phyloP scores from a whole-genome alignment of 1,140 invertebrate species.

The Camponotus floridanus region DNA sequence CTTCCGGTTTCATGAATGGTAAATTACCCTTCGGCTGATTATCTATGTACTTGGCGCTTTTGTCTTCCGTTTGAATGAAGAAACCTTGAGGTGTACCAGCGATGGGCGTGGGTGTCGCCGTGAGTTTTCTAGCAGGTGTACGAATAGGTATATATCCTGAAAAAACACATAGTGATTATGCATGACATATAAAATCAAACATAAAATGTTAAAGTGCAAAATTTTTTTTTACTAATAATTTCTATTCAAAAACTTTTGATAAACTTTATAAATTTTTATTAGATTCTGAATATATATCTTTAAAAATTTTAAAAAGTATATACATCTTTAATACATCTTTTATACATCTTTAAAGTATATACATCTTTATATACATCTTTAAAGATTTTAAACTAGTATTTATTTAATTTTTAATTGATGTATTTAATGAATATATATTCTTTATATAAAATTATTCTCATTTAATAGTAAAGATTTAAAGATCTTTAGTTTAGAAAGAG shows the following conservation, averaged over 20 bases:
- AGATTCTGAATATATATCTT: background rate
- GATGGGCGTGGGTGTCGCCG: conserved; percentile 99
- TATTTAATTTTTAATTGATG: too few species aligned
- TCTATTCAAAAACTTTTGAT: background rate
- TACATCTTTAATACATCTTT: too few species aligned
- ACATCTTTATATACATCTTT: too few species aligned
- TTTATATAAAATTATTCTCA: too few species aligned
- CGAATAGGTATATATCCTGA: conserved; percentile 97
- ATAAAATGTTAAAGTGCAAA: conserved; percentile 18
- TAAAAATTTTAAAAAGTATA: background rate
- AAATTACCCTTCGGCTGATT: conserved; percentile 99
- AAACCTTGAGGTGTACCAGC: conserved; percentile 97
- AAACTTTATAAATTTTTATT: too few species aligned
- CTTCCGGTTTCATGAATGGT: conserved; percentile 99
- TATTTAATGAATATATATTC: too few species aligned
- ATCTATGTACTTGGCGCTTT: conserved; percentile 95
- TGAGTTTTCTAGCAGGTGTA: conserved; percentile 98
- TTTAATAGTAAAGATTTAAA: too few species aligned
- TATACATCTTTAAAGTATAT: too few species aligned
- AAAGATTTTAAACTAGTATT: background rate
- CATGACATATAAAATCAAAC: background rate
- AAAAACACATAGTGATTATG: conserved; percentile 17
- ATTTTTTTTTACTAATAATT: conserved; percentile 1
- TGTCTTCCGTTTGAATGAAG: conserved; percentile 97
- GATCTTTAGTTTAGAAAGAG: too few species aligned